Evolutionary conservation across 2,113 vertebrate species (phyloP).

Genomic region (Verasper variegatus): DNA sequence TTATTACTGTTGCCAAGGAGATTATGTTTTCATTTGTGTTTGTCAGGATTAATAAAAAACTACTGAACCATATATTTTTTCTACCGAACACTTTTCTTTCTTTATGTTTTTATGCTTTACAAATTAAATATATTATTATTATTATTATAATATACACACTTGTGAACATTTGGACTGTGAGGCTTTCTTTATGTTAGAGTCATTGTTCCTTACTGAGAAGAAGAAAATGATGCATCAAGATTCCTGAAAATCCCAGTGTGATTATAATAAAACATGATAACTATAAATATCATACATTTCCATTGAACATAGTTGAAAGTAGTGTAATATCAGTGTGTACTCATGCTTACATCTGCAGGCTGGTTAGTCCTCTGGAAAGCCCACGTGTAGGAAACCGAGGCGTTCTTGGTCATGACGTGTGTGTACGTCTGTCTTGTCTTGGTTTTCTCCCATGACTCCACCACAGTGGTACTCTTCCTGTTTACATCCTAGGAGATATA

Average conservation of each 20-base stretch:
- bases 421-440: conserved; percentile 92
- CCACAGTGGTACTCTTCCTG: conserved; percentile 92
- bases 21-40: too few relatives aligned
- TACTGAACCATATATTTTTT: too few relatives aligned
- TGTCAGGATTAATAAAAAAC: too few relatives aligned
- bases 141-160: too few relatives aligned
- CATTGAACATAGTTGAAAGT: neutral
- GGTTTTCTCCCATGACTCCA: conserved; percentile 94
- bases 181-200: neutral
- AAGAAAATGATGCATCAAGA: neutral
- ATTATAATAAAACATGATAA: neutral
- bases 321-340: neutral
- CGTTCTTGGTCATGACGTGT: conserved; percentile 92
- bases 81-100: too few relatives aligned
- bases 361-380: conserved; percentile 96
- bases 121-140: too few relatives aligned
- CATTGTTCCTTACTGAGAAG: neutral
- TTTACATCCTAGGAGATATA: conserved; percentile 88
- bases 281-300: neutral
- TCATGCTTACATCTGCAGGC: conserved; percentile 89
- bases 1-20: too few relatives aligned
- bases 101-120: too few relatives aligned
- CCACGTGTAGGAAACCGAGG: conserved; percentile 95
- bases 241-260: neutral
- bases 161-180: neutral